These are phyloP conservation scores for Agrypnus murinus DNA, from an alignment of 2,888 invertebrate species.

Conservation along the genomic window DNA sequence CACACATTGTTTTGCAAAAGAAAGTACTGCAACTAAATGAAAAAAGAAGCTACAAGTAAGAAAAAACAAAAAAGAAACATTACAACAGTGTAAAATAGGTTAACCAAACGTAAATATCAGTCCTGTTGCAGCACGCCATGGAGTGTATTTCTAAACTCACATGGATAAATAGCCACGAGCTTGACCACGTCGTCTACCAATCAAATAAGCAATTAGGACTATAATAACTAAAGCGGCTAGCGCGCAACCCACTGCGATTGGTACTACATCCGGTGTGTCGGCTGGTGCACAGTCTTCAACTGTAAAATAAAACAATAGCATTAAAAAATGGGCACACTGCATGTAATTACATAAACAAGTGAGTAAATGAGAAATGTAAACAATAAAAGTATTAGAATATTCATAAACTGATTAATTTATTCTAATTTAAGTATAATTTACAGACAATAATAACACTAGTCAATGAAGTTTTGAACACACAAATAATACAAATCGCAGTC, in stretches of 20 bases:
- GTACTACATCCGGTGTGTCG: conserved; percentile 92
- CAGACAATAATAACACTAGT: too few species aligned
- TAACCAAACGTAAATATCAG: conserved; percentile 33
- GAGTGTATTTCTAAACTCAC: conserved; percentile 73
- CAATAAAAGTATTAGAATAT: too few species aligned
- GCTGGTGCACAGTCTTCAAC: conserved; percentile 83
- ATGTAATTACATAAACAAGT: conserved; percentile 20
- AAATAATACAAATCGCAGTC: too few species aligned
- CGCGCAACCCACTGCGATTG: conserved; percentile 97
- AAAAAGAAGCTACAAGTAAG: not conserved
- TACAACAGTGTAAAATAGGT: conserved; percentile 41
- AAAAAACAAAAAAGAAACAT: not conserved
- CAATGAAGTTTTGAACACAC: too few species aligned
- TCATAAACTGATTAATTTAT: too few species aligned
- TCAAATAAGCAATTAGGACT: conserved; percentile 93
- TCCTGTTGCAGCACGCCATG: conserved; percentile 51
- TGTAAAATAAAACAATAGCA: conserved; percentile 65
- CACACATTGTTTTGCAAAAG: too few species aligned
- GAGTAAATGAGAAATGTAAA: conserved; percentile 19
- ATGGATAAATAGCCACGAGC: conserved; percentile 92
- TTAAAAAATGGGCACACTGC: too few species aligned
- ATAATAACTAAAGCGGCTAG: conserved; percentile 92
- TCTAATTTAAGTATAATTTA: too few species aligned
- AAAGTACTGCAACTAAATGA: not conserved
- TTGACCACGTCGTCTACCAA: conserved; percentile 90